These are phyloP conservation scores for Syncerus caffer DNA, from an alignment of 2,797 vertebrate species.

Conservation along the genomic window DNA sequence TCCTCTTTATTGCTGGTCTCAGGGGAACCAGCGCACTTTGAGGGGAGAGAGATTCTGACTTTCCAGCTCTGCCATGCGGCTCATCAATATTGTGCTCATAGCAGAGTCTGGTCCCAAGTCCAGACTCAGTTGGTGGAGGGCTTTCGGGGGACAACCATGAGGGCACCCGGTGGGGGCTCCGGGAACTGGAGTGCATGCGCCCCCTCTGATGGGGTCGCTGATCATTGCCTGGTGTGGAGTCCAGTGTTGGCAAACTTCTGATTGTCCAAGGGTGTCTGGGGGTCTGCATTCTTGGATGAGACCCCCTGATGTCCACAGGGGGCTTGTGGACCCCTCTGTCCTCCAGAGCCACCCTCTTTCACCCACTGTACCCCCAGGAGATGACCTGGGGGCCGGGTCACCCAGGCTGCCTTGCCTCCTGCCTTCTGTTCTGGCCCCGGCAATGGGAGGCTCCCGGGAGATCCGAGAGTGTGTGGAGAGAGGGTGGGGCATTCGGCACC, in stretches of 20 bases:
- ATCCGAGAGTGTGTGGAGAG: too few relatives aligned
- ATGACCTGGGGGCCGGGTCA: not conserved
- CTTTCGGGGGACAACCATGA: too few relatives aligned
- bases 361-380: fast-evolving
- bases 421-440: not conserved
- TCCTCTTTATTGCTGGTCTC: not conserved
- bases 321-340: not conserved
- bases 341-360: not conserved
- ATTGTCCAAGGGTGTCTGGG: not conserved
- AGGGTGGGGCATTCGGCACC: not conserved
- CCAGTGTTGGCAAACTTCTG: not conserved
- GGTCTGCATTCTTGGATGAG: not conserved
- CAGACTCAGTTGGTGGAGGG: not conserved
- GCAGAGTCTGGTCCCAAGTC: not conserved
- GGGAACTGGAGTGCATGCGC: fast-evolving
- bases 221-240: not conserved
- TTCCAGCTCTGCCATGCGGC: not conserved
- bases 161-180: not conserved
- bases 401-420: not conserved
- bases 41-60: not conserved
- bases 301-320: not conserved
- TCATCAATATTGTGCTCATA: fast-evolving
- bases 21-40: too few relatives aligned
- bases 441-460: fast-evolving
- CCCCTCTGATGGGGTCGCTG: not conserved